Conservation (phyloP, 2,888 invertebrate genomes). For the Drosophila greeni region DNA sequence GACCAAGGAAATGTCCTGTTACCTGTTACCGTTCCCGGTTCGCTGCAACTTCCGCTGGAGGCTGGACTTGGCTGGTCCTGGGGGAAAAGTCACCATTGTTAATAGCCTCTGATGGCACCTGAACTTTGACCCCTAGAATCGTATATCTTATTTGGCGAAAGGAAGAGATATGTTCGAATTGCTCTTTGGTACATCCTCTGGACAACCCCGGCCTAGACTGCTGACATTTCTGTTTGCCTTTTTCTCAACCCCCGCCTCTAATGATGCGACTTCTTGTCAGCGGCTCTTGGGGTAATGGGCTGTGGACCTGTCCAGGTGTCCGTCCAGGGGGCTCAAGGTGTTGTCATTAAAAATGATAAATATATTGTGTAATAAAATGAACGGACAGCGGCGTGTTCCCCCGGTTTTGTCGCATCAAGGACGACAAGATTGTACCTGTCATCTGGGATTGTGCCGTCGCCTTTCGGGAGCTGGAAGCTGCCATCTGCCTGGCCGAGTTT, state of each 20-base stretch:
- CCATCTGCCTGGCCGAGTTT: slow-evolving; percentile 5
- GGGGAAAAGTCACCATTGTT: slow-evolving; percentile 32
- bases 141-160: slow-evolving; percentile 11
- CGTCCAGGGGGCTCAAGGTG: slow-evolving; percentile 48
- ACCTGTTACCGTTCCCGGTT: slow-evolving; percentile 7
- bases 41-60: slow-evolving; percentile 3
- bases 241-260: slow-evolving; percentile 3
- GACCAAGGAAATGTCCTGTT: slow-evolving; percentile 43
- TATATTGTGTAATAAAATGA: slow-evolving; percentile 55
- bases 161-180: slow-evolving; percentile 13
- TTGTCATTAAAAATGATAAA: slow-evolving; percentile 67
- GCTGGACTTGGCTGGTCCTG: slow-evolving; percentile 7
- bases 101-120: slow-evolving; percentile 35
- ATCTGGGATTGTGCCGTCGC: slow-evolving; percentile 7
- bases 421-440: slow-evolving; percentile 25
- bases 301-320: slow-evolving; percentile 6
- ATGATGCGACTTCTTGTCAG: slow-evolving; percentile 19
- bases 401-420: slow-evolving; percentile 8
- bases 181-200: slow-evolving; percentile 8
- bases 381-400: slow-evolving; percentile 17
- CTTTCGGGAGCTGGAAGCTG: slow-evolving; percentile 4
- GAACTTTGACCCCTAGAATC: slow-evolving; percentile 7
- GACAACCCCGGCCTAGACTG: slow-evolving; percentile 5
- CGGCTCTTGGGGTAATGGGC: slow-evolving; percentile 6
- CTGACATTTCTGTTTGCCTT: slow-evolving; percentile 18